These are phyloP conservation scores for Ephestia elutella DNA, from an alignment of 1,140 invertebrate genomes.

Conservation along the genomic window DNA sequence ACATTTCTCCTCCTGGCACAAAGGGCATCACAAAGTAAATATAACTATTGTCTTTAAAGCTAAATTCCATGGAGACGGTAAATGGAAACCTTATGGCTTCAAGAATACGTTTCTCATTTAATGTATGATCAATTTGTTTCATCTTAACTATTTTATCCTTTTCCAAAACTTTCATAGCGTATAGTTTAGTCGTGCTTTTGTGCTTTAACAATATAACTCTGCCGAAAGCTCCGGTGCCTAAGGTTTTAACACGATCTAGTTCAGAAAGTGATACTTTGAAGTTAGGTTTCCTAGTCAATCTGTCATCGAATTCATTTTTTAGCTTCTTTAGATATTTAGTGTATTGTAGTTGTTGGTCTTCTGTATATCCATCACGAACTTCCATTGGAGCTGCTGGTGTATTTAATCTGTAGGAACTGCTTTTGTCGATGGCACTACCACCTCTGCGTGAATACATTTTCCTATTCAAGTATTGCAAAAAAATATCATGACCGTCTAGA, in stretches of 20 bases:
- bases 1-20: constrained; percentile 89
- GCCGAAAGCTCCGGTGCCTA: constrained; percentile 94
- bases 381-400: constrained; percentile 27
- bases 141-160: constrained; percentile 90
- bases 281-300: constrained; percentile 45
- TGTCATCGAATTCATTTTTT: constrained; percentile 52
- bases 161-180: constrained; percentile 94
- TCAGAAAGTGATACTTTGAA: constrained; percentile 42
- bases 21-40: constrained; percentile 90
- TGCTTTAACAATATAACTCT: constrained; percentile 89
- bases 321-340: constrained; percentile 51
- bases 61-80: constrained; percentile 86
- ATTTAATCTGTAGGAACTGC: constrained; percentile 29
- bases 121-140: constrained; percentile 90
- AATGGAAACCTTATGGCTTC: constrained; percentile 89
- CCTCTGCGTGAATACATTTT: constrained; percentile 45
- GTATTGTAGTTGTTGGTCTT: constrained; percentile 58
- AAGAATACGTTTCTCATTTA: constrained; percentile 91
- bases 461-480: background rate
- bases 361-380: constrained; percentile 50
- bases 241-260: constrained; percentile 65
- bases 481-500: background rate
- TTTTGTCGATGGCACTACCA: constrained; percentile 24
- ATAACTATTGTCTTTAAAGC: constrained; percentile 90
- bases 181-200: constrained; percentile 76